These are phyloP conservation scores for Drosophila melanocephala DNA, from an alignment of 2,888 invertebrate genomes.

Conservation along the genomic window DNA sequence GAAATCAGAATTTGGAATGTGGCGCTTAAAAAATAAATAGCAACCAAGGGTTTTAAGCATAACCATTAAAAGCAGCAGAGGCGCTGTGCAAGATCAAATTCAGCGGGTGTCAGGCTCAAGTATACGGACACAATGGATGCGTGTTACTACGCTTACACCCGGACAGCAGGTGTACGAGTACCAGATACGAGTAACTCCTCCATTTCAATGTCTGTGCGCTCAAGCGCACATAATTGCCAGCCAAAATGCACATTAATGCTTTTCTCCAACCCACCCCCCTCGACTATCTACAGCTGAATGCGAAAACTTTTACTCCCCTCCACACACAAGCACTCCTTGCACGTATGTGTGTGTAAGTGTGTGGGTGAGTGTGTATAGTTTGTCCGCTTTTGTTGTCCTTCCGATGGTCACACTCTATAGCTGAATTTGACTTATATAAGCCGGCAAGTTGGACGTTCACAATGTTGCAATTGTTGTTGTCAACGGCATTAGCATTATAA, in stretches of 20 bases:
- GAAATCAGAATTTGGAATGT: slow-evolving; percentile 5
- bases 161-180: slow-evolving; percentile 25
- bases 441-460: slow-evolving; percentile 43
- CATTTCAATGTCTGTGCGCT: slow-evolving; percentile 29
- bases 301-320: neutral
- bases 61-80: neutral
- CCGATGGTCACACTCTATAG: slow-evolving; percentile 42
- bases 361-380: slow-evolving; percentile 25
- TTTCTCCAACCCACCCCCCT: accelerated
- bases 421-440: slow-evolving; percentile 52
- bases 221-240: slow-evolving; percentile 66
- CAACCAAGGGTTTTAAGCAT: neutral
- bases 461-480: slow-evolving; percentile 31
- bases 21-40: neutral
- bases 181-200: slow-evolving; percentile 30
- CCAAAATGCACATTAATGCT: slow-evolving; percentile 65
- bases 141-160: slow-evolving; percentile 21
- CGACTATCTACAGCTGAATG: neutral
- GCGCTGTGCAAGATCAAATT: slow-evolving; percentile 9
- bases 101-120: neutral
- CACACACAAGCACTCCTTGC: neutral
- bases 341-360: neutral
- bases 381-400: slow-evolving; percentile 60
- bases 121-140: slow-evolving; percentile 9
- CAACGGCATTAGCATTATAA: slow-evolving; percentile 68